Conservation (phyloP, 2,888 invertebrate species). For the Melipona bicolor region DNA sequence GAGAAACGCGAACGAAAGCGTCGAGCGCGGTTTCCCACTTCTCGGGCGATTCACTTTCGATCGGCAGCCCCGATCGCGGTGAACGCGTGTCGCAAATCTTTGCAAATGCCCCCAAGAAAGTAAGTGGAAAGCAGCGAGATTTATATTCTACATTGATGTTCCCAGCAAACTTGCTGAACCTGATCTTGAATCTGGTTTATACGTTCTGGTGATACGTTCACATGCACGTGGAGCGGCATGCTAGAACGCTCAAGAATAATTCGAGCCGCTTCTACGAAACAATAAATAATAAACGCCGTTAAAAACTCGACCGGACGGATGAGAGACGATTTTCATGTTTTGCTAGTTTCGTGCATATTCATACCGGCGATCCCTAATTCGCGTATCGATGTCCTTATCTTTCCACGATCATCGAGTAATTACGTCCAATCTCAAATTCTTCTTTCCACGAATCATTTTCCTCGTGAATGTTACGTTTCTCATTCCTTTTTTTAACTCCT, state of each 20-base stretch:
- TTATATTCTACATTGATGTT: conserved; percentile 60
- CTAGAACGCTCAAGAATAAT: conserved; percentile 42
- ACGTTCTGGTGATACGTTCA: conserved; percentile 42
- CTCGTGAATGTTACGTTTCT: background rate
- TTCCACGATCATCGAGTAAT: background rate
- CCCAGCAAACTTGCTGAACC: conserved; percentile 59
- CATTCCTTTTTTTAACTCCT: background rate
- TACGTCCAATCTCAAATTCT: too few species aligned
- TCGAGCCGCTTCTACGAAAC: conserved; percentile 47
- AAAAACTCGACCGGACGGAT: conserved; percentile 29
- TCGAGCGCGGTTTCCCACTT: conserved; percentile 4
- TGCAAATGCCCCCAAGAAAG: conserved; percentile 55
- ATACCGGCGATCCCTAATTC: background rate
- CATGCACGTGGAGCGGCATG: conserved; percentile 27
- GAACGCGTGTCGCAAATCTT: conserved; percentile 48
- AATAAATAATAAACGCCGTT: conserved; percentile 55
- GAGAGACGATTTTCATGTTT: conserved; percentile 23
- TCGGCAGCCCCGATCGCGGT: conserved; percentile 13
- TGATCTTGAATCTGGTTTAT: conserved; percentile 61
- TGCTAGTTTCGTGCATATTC: background rate
- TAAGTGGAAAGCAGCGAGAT: conserved; percentile 58
- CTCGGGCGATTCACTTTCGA: conserved; percentile 49
- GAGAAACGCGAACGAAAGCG: background rate
- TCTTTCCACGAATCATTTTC: background rate
- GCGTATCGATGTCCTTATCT: background rate